Evolutionary conservation across 1,140 invertebrate species (phyloP), one percentile per base, ranked within the genome.

Genomic region (Leptoteleia sp.): DNA sequence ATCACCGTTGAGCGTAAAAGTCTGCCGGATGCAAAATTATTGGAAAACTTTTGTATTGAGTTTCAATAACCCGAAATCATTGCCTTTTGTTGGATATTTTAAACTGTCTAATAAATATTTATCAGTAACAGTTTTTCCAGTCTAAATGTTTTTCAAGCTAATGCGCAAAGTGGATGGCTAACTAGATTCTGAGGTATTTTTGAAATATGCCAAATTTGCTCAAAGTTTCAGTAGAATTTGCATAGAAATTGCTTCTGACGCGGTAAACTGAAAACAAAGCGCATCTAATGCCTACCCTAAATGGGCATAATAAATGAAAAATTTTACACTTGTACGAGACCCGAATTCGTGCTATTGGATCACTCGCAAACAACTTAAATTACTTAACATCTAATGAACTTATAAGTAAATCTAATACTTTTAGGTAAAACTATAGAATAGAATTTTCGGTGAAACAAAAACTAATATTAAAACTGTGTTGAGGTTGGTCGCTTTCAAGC

Each of bases 61-160:
- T 47, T 47, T 29, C 22, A 29, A 27, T 29, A 29, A 47, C 5
- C 43, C 13, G 4, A 47, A 47, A 47, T 37, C 13, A 37, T 37
- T 7, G 43, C 11, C n/a, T 6, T 47, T 25, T 47, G 22, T 47
- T 47, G 12, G 9, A 17, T 31, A 48, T 48, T 33, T 50, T 27
- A 17, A 50, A 50, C n/a, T 15, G 4, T 29, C 4, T 33, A 50
- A 33, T 33, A 17, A 17, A 31, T 50, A 33, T 50, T 16, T 33
- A 33, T 33, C 3, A 16, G 6, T 8, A 16, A 31, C 13, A 9
- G 15, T 50, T 50, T 50, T 29, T 50, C 15, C 25, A 50, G 13
- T 50, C 29, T 50, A 50, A 50, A 33, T 50, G 45, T 50, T 50
- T 50, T 31, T 4, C 19, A 50, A 33, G 25, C 27, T 50, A 50